Evolutionary conservation across 2,888 invertebrate species (phyloP).

Genomic region (Petrophora chlorosata): DNA sequence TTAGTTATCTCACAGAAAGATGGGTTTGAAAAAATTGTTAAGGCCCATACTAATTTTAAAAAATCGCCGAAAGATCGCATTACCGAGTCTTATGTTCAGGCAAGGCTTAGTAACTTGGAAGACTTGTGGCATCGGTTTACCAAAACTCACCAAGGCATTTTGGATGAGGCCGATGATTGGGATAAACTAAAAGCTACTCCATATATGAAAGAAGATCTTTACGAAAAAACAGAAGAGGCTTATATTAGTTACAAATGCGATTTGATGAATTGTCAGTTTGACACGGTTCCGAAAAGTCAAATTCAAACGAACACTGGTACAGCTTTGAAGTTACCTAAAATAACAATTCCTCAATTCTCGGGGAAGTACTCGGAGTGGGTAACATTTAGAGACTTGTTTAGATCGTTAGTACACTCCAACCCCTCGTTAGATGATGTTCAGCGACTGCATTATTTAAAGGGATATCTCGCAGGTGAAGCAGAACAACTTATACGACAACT

Average conservation of each 20-base stretch:
- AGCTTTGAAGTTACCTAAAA: neutral
- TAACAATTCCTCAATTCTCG: constrained; percentile 1
- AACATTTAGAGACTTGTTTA: constrained; percentile 10
- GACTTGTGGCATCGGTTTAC: too few species aligned
- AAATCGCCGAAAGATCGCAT: too few species aligned
- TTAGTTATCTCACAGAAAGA: too few species aligned
- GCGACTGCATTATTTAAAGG: constrained; percentile 14
- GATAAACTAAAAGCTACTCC: neutral
- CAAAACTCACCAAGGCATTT: too few species aligned
- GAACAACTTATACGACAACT: constrained; percentile 2
- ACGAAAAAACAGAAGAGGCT: neutral
- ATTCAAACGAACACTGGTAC: neutral
- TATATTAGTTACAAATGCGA: neutral
- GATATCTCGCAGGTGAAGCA: constrained; percentile 5
- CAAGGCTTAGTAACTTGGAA: too few species aligned
- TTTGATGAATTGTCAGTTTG: neutral
- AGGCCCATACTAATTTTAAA: too few species aligned
- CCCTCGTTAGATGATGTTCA: constrained; percentile 1
- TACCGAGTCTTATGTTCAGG: too few species aligned
- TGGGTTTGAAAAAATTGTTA: too few species aligned
- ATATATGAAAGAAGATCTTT: neutral
- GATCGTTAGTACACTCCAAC: constrained; percentile 11
- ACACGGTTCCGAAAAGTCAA: neutral
- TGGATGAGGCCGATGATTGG: too few species aligned
- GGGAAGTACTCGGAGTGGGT: constrained; percentile 13